These are phyloP conservation scores for Boloria selene DNA, from an alignment of 2,888 invertebrate species.

Conservation along the genomic window DNA sequence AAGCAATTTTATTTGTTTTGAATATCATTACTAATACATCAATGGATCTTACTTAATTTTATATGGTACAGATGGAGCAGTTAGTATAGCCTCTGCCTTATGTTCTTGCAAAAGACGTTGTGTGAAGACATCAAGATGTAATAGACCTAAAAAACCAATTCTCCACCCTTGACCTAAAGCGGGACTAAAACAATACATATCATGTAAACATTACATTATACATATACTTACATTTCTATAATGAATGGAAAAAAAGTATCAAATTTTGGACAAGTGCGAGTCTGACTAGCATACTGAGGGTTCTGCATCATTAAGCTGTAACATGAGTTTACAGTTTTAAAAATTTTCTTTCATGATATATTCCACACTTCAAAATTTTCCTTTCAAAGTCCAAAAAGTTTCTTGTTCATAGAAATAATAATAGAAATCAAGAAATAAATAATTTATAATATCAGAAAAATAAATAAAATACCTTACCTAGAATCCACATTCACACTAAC, in stretches of 20 bases:
- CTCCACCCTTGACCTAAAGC: constrained; percentile 95
- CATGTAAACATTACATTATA: neutral
- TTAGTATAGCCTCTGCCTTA: constrained; percentile 90
- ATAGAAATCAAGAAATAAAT: too few relatives aligned
- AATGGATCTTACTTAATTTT: constrained; percentile 77
- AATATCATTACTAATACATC: neutral
- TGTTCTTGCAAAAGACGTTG: constrained; percentile 93
- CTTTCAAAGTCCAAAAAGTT: too few relatives aligned
- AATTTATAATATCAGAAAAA: too few relatives aligned
- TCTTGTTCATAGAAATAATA: too few relatives aligned
- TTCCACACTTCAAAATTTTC: too few relatives aligned
- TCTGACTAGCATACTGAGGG: too few relatives aligned
- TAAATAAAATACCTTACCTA: constrained; percentile 80
- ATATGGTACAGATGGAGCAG: constrained; percentile 93
- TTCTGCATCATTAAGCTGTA: too few relatives aligned
- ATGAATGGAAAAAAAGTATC: too few relatives aligned
- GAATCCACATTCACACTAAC: constrained; percentile 91
- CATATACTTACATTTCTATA: too few relatives aligned
- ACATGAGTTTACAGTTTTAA: too few relatives aligned
- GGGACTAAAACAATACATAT: constrained; percentile 79
- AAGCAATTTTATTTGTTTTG: neutral
- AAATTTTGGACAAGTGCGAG: too few relatives aligned
- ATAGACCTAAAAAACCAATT: constrained; percentile 91
- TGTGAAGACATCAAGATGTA: constrained; percentile 94
- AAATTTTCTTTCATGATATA: too few relatives aligned